Percentiles rank a stretch among this genome's conserved stretches.
Conservation (phyloP, 2,888 invertebrate genomes). For the Rotaria sp. region DNA sequence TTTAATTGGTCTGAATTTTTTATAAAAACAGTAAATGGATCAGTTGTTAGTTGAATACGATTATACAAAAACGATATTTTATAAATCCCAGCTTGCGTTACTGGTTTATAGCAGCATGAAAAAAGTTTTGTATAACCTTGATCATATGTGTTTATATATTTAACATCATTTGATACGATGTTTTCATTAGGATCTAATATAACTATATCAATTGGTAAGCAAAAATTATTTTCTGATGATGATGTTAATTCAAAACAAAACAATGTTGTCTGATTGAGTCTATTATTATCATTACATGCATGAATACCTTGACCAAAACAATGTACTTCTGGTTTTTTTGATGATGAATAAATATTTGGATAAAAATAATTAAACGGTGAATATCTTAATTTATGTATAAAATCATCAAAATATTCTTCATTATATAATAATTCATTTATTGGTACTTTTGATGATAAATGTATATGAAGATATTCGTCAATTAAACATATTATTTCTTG, state of each 20-base stretch:
- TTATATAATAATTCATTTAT: background rate
- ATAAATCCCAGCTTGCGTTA: background rate
- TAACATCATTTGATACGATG: background rate
- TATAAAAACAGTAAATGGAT: conserved; percentile 9
- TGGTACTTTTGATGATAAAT: background rate
- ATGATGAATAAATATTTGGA: background rate
- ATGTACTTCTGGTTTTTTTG: background rate
- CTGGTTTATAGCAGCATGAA: conserved; percentile 9
- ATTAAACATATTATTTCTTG: background rate
- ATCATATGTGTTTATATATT: background rate
- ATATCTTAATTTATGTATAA: background rate
- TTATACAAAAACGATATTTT: conserved; percentile 1
- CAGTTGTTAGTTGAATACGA: background rate
- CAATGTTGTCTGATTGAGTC: background rate
- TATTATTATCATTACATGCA: background rate
- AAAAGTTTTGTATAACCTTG: background rate
- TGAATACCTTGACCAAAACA: conserved; percentile 23
- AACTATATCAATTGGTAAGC: background rate
- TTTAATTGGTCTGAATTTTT: background rate
- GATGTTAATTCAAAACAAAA: conserved; percentile 17
- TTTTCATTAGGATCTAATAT: background rate
- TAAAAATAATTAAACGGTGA: background rate
- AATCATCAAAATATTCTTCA: background rate
- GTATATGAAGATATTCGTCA: background rate
- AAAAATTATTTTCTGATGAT: background rate